Percentiles rank a stretch among this genome's conserved stretches.
These are phyloP conservation scores for Aphidoletes aphidimyza DNA, from an alignment of 2,888 invertebrate species.

Conservation along the genomic window DNA sequence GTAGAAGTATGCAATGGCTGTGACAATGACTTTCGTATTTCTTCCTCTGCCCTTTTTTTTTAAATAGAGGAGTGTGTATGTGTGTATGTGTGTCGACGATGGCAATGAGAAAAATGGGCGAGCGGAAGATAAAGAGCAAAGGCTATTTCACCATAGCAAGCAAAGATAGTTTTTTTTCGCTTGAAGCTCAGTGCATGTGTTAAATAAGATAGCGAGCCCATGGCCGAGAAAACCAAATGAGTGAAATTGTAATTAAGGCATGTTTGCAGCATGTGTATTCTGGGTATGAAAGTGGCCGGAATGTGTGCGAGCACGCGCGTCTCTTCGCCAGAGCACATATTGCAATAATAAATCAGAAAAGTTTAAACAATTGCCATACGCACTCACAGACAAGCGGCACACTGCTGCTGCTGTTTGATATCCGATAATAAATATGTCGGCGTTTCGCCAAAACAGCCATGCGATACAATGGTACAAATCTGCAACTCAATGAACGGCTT, in stretches of 20 bases:
- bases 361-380: conserved; percentile 30
- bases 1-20: conserved; percentile 19
- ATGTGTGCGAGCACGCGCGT: neutral
- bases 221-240: neutral
- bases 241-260: conserved; percentile 24
- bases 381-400: conserved; percentile 7
- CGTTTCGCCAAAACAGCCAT: neutral
- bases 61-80: too few species aligned
- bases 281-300: too few species aligned
- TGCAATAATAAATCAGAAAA: conserved; percentile 38
- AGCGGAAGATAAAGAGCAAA: neutral
- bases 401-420: conserved; percentile 14
- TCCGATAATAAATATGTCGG: conserved; percentile 13
- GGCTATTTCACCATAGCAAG: too few species aligned
- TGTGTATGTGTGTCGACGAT: too few species aligned
- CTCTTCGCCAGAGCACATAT: neutral
- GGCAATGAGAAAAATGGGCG: neutral
- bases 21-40: conserved; percentile 26
- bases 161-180: neutral
- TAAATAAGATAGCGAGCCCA: conserved; percentile 35
- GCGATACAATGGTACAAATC: neutral
- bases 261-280: neutral
- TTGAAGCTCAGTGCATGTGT: neutral
- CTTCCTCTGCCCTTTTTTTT: neutral
- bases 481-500: conserved; percentile 16